Evolutionary conservation across 2,888 invertebrate genomes (phyloP).

Genomic region (Sarcophaga variegata): DNA sequence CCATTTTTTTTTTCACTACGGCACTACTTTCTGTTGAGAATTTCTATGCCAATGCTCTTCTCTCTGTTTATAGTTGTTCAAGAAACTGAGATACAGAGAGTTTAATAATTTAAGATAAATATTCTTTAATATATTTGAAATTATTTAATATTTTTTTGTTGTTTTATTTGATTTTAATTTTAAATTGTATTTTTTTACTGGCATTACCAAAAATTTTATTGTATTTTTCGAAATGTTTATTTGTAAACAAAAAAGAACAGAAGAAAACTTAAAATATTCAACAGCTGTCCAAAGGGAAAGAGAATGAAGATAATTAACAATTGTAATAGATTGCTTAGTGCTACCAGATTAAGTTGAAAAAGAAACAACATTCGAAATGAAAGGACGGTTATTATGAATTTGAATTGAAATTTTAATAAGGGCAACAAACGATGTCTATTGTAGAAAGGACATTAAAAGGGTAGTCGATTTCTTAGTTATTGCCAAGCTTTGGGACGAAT

Average conservation of each 20-base stretch:
- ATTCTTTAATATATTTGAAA: neutral
- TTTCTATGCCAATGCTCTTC: neutral
- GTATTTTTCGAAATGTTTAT: neutral
- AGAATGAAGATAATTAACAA: neutral
- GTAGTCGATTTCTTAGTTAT: no score
- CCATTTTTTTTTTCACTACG: constrained; percentile 6
- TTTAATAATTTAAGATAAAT: no score
- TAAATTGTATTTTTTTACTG: constrained; percentile 2
- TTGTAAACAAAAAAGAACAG: constrained; percentile 11
- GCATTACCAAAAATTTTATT: neutral
- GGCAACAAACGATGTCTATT: no score
- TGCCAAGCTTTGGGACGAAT: no score
- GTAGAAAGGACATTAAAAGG: no score
- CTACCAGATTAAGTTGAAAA: neutral
- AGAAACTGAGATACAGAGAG: neutral
- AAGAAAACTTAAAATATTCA: constrained; percentile 3
- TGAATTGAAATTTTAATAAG: neutral
- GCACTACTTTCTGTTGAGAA: constrained; percentile 8
- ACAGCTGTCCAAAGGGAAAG: constrained; percentile 32
- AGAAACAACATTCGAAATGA: neutral
- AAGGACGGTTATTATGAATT: neutral
- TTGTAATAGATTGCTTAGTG: constrained; percentile 3
- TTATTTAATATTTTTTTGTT: neutral
- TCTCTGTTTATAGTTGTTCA: neutral
- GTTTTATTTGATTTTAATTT: neutral